phyloP scores from a whole-genome alignment of 2,888 invertebrate genomes.

The Synergus laeviventris region DNA sequence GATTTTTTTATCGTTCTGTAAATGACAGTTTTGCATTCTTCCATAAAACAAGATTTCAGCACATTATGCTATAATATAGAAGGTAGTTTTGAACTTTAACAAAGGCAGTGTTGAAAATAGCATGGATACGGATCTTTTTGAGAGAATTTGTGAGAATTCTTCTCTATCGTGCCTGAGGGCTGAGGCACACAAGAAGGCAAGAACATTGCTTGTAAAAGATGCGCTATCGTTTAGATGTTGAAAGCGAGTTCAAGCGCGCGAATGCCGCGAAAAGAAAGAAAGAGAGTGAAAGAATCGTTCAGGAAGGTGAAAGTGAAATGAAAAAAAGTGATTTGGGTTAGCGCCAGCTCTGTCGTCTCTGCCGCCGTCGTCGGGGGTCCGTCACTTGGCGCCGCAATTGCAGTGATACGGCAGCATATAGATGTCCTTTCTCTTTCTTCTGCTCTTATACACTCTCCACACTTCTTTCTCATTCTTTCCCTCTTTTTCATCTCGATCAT shows the following conservation, averaged over 20 bases:
- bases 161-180: not conserved
- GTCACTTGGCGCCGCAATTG: slow-evolving; percentile 65
- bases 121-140: not conserved
- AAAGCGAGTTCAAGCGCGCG: not conserved
- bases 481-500: slow-evolving; percentile 33
- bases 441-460: not conserved
- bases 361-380: slow-evolving; percentile 56
- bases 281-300: not conserved
- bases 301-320: slow-evolving; percentile 44
- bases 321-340: slow-evolving; percentile 64
- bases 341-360: slow-evolving; percentile 59
- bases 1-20: not conserved
- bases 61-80: too few relatives aligned
- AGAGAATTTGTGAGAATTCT: not conserved
- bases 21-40: not conserved
- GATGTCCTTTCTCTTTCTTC: not conserved
- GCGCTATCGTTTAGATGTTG: not conserved
- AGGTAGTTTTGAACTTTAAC: not conserved
- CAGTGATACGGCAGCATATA: slow-evolving; percentile 40
- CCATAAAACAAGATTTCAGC: too few relatives aligned
- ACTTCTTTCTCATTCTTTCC: not conserved
- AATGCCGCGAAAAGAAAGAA: not conserved
- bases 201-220: not conserved
- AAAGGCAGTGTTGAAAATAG: not conserved
- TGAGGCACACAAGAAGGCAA: not conserved